Evolutionary conservation across 2,797 vertebrate species (phyloP), one percentile per base, ranked within the genome.

Genomic region (Rhinella marina): DNA sequence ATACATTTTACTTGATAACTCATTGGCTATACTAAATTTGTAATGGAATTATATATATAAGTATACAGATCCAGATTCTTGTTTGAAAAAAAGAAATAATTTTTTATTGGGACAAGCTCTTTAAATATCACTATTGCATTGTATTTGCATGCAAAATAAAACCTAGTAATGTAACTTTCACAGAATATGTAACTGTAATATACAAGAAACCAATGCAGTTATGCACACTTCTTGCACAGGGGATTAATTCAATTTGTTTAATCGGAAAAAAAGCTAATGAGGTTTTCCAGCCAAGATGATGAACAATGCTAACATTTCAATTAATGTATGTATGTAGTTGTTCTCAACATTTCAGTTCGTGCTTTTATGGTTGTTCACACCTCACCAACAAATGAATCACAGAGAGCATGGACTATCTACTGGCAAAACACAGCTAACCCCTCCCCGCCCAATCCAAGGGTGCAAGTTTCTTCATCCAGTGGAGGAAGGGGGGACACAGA

Each of bases 251-350:
- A n/a, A 50, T 76, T 52, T 76, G 41, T 23, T 76, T 76, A 76
- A 76, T 76, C 10, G 21, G 41, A 48, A n/a, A 76, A 73, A 62
- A 21, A 41, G 41, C 41, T 41, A 62, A 68, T 2, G 52, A 76
- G 73, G 41, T 76, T 76, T 50, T 76, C 41, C 48, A 76, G 73
- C n/a, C 73, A 50, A 76, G 52, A 76, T 76, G 73, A 76, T 76
- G 21, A 76, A 76, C 41, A 76, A 50, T 19, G 12, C 32, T 76
- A 76, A 50, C 52, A n/a, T n/a, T 76, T 76, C 32, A 76, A 76
- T 50, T 11, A 76, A 76, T 76, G 73, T 14, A 50, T 48, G 21
- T 52, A 41, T 50, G 0, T 52, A 48, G 32, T 23, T 75, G 72
- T 75, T 75, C 19, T 21, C 41, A 9, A 75, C 19, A 48, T 75